Conservation (phyloP, 2,797 vertebrate species). For the Spinus olivaceus region DNA sequence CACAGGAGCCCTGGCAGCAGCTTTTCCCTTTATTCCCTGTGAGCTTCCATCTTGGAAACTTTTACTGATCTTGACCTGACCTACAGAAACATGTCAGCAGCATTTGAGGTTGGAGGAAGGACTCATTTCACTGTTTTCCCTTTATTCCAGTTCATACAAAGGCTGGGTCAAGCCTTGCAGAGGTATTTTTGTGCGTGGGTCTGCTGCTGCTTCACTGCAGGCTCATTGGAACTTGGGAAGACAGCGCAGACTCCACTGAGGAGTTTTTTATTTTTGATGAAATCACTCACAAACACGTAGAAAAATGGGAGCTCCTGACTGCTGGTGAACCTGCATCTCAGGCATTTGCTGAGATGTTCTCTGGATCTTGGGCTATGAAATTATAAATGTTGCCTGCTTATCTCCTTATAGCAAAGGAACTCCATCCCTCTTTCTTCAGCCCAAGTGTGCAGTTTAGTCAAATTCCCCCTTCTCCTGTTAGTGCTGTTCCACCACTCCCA, state of each 20-base stretch:
- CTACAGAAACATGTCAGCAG: background rate
- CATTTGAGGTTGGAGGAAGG: background rate
- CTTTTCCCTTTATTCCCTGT: background rate
- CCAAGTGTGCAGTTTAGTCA: background rate
- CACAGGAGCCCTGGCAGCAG: background rate
- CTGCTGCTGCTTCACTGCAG: background rate
- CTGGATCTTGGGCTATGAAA: background rate
- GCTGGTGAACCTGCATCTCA: background rate
- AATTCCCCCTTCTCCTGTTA: background rate
- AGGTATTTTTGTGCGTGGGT: background rate
- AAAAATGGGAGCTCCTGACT: background rate
- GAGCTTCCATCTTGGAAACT: background rate
- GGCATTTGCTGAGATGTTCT: background rate
- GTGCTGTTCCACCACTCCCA: background rate
- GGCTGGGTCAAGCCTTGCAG: background rate
- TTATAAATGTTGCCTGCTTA: rapidly evolving
- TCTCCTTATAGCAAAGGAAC: background rate
- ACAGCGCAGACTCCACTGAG: background rate
- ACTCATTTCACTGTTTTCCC: background rate
- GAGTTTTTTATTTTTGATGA: background rate
- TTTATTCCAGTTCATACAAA: background rate
- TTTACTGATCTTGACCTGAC: background rate
- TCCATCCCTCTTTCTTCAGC: background rate
- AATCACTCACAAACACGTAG: background rate
- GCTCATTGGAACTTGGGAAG: background rate